phyloP scores from a whole-genome alignment of 1,140 invertebrate species.

The Lineus longissimus region DNA sequence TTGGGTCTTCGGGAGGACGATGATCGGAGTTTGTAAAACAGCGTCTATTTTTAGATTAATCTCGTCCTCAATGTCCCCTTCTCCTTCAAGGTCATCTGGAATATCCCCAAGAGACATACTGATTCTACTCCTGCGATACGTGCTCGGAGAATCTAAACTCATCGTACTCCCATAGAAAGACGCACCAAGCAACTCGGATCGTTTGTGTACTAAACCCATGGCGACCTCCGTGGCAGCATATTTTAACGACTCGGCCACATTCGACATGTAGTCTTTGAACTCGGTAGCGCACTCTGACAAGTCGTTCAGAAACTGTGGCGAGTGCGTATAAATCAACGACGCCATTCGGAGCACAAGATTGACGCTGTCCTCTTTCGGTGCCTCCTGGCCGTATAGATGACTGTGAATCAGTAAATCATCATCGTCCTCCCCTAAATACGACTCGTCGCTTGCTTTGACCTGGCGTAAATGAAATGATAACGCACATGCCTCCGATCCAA shows the following conservation, averaged over 20 bases:
- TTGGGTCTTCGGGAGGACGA: conserved; percentile 77
- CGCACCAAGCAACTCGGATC: conserved; percentile 9
- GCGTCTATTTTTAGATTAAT: conserved; percentile 59
- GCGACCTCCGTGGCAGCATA: conserved; percentile 91
- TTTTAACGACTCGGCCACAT: conserved; percentile 75
- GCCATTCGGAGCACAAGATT: conserved; percentile 72
- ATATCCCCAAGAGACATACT: neutral
- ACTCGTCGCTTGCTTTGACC: neutral
- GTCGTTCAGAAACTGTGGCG: conserved; percentile 78
- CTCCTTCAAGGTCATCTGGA: conserved; percentile 9
- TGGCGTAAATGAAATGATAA: conserved; percentile 1
- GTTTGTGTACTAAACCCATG: conserved; percentile 69
- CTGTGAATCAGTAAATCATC: neutral
- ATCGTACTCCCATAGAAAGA: conserved; percentile 17
- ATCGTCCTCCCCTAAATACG: too few species aligned
- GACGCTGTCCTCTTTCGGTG: conserved; percentile 50
- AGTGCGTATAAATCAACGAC: conserved; percentile 90
- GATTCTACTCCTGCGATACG: neutral
- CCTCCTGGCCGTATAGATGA: neutral
- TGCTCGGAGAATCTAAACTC: conserved; percentile 17
- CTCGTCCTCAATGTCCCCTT: neutral
- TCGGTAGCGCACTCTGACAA: conserved; percentile 73
- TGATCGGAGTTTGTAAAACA: conserved; percentile 81
- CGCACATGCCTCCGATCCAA: neutral
- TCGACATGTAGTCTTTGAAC: conserved; percentile 67